phyloP scores from a whole-genome alignment of 2,888 invertebrate species.

The Branchellion lobata region DNA sequence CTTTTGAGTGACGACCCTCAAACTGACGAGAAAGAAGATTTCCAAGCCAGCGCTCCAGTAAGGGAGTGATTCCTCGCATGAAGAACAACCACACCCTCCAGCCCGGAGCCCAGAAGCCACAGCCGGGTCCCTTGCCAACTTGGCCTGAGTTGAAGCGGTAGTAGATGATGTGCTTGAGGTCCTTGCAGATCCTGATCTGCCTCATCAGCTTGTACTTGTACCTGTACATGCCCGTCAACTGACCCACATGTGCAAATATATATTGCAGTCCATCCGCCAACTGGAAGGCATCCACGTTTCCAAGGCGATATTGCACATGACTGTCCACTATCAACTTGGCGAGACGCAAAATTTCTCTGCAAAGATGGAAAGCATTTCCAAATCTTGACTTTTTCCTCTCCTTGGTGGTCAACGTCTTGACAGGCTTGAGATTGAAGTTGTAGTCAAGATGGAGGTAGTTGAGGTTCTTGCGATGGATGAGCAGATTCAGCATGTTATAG shows the following conservation, averaged over 20 bases:
- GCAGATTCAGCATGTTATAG: conserved; percentile 97
- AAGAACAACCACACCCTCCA: conserved; percentile 99
- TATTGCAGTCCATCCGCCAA: conserved; percentile 73
- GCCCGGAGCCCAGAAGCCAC: conserved; percentile 97
- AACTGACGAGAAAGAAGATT: conserved; percentile 97
- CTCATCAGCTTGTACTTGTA: conserved; percentile 95
- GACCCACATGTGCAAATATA: conserved; percentile 98
- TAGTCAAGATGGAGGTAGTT: conserved; percentile 99
- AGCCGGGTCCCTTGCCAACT: conserved; percentile 96
- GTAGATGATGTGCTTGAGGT: conserved; percentile 97
- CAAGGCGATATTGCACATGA: conserved; percentile 96
- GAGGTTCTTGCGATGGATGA: conserved; percentile 97
- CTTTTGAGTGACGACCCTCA: conserved; percentile 98
- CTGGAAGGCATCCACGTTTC: conserved; percentile 95
- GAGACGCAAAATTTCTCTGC: conserved; percentile 94
- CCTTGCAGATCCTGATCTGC: conserved; percentile 99
- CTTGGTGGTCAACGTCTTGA: conserved; percentile 97
- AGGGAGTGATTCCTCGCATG: conserved; percentile 96
- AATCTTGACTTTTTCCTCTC: conserved; percentile 92
- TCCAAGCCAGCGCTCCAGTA: conserved; percentile 97
- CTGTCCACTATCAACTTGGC: conserved; percentile 98
- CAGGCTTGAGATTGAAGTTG: conserved; percentile 98
- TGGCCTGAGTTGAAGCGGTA: conserved; percentile 98
- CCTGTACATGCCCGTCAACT: conserved; percentile 98
- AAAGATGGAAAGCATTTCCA: conserved; percentile 88